Evolutionary conservation across 2,888 invertebrate genomes (phyloP).

Genomic region (Cremastinae sp.): DNA sequence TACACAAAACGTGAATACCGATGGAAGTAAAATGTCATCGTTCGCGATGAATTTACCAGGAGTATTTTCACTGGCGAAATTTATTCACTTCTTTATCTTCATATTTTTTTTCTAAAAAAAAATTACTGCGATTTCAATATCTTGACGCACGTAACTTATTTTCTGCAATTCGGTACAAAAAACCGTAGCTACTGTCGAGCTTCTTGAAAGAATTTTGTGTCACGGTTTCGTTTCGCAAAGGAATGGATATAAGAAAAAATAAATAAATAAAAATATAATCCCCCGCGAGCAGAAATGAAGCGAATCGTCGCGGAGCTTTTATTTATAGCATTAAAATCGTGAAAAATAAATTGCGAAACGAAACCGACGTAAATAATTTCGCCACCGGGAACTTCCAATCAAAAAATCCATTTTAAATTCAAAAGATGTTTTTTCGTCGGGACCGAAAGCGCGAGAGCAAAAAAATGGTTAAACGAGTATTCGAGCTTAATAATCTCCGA

Average conservation of each 20-base stretch:
- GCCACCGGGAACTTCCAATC: too few relatives aligned
- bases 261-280: background rate
- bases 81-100: conserved; percentile 8
- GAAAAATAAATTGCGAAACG: too few relatives aligned
- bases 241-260: background rate
- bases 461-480: too few relatives aligned
- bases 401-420: too few relatives aligned
- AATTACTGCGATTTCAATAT: conserved; percentile 17
- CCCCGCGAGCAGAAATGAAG: too few relatives aligned
- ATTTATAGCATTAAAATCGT: too few relatives aligned
- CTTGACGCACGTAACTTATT: background rate
- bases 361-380: too few relatives aligned
- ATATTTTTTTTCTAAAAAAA: background rate
- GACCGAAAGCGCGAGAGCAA: too few relatives aligned
- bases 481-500: too few relatives aligned
- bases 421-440: too few relatives aligned
- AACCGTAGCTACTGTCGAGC: background rate
- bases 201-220: background rate
- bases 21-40: conserved; percentile 3
- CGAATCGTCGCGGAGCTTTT: too few relatives aligned
- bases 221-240: background rate
- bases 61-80: conserved; percentile 5
- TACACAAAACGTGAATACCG: conserved; percentile 20
- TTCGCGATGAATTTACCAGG: background rate
- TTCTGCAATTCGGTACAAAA: background rate